Percentiles rank a stretch among this genome's conserved stretches.
These are phyloP conservation scores for Oplegnathus fasciatus DNA, from an alignment of 2,113 vertebrate genomes.

Conservation along the genomic window DNA sequence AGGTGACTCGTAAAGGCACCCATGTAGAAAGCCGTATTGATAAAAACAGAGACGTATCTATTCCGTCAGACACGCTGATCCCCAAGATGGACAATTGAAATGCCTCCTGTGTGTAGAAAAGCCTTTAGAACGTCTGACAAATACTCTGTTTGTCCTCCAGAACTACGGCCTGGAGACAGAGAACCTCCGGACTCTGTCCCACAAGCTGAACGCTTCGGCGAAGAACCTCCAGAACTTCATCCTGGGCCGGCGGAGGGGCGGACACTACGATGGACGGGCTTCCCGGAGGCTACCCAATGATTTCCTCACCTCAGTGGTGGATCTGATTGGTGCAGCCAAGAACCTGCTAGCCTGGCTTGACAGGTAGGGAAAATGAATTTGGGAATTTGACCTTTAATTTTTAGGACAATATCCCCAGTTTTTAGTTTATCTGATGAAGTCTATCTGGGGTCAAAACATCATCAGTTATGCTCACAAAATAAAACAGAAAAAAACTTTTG, in stretches of 20 bases:
- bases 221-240: slow-evolving; percentile 96
- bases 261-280: slow-evolving; percentile 90
- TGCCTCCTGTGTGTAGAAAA: background rate
- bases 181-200: slow-evolving; percentile 92
- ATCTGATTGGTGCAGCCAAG: slow-evolving; percentile 93
- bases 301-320: slow-evolving; percentile 92
- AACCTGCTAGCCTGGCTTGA: slow-evolving; percentile 94
- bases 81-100: too few species aligned
- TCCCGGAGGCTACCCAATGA: slow-evolving; percentile 91
- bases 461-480: too few species aligned
- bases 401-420: background rate
- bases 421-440: too few species aligned
- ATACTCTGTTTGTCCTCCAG: slow-evolving; percentile 77
- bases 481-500: too few species aligned
- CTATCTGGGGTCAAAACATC: too few species aligned
- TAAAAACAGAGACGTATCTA: too few species aligned
- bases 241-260: slow-evolving; percentile 90
- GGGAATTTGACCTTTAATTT: background rate
- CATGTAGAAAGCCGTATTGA: too few species aligned
- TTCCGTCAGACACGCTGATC: too few species aligned
- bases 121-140: background rate
- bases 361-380: slow-evolving; percentile 82
- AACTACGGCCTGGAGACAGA: slow-evolving; percentile 93
- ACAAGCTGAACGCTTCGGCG: slow-evolving; percentile 92
- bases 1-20: too few species aligned